These are phyloP conservation scores for Scaptomyza cyrtandrae DNA, from an alignment of 2,888 invertebrate genomes.

Conservation along the genomic window DNA sequence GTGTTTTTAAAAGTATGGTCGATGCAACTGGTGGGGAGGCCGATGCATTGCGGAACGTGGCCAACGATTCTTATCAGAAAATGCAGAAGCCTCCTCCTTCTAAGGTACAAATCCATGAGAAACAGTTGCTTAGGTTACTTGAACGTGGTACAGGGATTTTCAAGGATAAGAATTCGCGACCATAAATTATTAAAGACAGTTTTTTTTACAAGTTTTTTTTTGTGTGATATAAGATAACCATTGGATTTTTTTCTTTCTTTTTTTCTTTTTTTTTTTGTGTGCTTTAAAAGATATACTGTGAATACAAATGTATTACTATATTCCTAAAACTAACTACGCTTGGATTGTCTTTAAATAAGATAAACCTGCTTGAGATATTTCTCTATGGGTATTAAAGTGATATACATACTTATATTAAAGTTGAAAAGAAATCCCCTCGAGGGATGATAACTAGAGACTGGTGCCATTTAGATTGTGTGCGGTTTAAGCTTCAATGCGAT, in stretches of 20 bases:
- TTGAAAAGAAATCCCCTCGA: neutral
- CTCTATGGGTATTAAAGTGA: conserved; percentile 1
- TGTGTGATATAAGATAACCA: conserved; percentile 12
- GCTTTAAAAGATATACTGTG: conserved; percentile 24
- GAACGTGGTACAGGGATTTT: conserved; percentile 43
- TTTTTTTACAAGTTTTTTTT: neutral
- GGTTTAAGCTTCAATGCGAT: conserved; percentile 50
- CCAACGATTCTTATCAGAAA: conserved; percentile 80
- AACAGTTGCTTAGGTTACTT: conserved; percentile 33
- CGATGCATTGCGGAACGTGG: conserved; percentile 84
- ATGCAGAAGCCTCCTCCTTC: conserved; percentile 17
- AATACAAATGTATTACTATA: conserved; percentile 4
- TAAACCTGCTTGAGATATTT: neutral
- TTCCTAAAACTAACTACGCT: conserved; percentile 6
- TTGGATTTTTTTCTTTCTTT: neutral
- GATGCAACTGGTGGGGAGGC: conserved; percentile 86
- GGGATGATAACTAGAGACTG: conserved; percentile 5
- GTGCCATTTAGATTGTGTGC: conserved; percentile 3
- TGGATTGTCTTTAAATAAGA: neutral
- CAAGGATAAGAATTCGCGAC: conserved; percentile 28
- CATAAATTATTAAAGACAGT: neutral
- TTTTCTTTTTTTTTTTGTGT: conserved; percentile 8
- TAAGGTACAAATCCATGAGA: conserved; percentile 7
- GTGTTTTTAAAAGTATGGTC: conserved; percentile 88
- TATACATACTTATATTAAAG: neutral